These are phyloP conservation scores for Stenurella melanura DNA, from an alignment of 2,888 invertebrate species.

Conservation along the genomic window DNA sequence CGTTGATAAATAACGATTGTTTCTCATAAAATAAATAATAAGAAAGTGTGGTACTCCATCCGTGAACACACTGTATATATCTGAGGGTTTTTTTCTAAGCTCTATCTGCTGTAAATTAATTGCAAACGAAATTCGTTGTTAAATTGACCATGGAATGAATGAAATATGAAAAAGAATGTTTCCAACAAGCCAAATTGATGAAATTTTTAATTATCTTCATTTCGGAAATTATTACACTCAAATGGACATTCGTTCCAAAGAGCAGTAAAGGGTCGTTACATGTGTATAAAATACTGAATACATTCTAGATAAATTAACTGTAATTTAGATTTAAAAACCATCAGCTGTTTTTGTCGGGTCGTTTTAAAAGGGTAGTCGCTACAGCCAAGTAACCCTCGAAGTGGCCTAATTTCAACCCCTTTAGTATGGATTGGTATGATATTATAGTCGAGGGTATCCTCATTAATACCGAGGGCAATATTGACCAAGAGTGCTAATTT, in stretches of 20 bases:
- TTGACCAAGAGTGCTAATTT: too few species aligned
- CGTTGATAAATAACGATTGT: too few species aligned
- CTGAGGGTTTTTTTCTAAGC: too few species aligned
- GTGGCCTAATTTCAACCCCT: not conserved
- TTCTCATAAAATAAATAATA: too few species aligned
- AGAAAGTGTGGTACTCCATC: too few species aligned
- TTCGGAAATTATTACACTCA: not conserved
- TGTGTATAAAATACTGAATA: not conserved
- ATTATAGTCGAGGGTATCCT: too few species aligned
- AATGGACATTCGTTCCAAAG: too few species aligned
- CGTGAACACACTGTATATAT: too few species aligned
- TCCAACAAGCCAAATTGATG: not conserved
- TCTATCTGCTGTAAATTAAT: too few species aligned
- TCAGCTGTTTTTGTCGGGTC: conserved; percentile 11
- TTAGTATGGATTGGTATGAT: not conserved
- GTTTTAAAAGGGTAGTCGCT: not conserved
- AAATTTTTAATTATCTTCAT: not conserved
- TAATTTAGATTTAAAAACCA: conserved; percentile 10
- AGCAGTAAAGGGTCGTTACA: conserved; percentile 13
- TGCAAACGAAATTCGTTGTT: too few species aligned
- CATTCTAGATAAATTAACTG: conserved; percentile 15
- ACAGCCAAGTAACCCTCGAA: not conserved
- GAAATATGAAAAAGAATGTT: not conserved
- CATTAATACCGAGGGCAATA: too few species aligned
- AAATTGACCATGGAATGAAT: not conserved